Conservation (phyloP, 2,113 vertebrate genomes). For the Peromyscus leucopus region DNA sequence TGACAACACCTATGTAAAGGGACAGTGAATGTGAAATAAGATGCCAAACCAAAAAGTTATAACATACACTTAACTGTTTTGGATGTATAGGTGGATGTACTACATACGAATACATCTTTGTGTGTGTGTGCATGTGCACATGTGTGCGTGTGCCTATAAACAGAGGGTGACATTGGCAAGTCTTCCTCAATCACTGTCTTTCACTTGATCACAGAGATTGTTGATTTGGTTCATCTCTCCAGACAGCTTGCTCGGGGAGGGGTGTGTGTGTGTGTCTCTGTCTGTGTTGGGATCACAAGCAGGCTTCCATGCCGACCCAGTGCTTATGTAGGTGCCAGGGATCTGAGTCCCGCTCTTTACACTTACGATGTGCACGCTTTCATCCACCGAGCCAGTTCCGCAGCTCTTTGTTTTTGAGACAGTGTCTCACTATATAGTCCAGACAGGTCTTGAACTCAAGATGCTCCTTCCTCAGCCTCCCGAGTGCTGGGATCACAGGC, state of each 20-base stretch:
- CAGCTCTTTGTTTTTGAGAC: neutral
- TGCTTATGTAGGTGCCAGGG: too few species aligned
- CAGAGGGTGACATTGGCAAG: neutral
- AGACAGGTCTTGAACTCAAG: neutral
- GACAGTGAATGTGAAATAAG: neutral
- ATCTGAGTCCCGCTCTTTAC: neutral
- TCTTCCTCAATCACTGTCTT: neutral
- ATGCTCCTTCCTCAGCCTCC: neutral
- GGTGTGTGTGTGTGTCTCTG: neutral
- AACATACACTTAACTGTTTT: neutral
- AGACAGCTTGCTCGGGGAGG: neutral
- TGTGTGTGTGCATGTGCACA: too few species aligned
- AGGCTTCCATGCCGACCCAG: neutral
- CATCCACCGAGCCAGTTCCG: rapidly evolving
- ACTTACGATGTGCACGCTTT: neutral
- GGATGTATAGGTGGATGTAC: neutral
- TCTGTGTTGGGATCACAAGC: neutral
- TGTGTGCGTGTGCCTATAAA: too few species aligned
- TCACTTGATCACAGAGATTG: neutral
- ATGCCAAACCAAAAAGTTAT: neutral
- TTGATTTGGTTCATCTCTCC: neutral
- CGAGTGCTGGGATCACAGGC: neutral
- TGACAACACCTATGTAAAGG: neutral
- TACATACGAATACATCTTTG: neutral
- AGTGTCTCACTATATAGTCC: neutral